Base-by-base conservation (phyloP, 2,888 invertebrate species). In the Theretra japonica region DNA sequence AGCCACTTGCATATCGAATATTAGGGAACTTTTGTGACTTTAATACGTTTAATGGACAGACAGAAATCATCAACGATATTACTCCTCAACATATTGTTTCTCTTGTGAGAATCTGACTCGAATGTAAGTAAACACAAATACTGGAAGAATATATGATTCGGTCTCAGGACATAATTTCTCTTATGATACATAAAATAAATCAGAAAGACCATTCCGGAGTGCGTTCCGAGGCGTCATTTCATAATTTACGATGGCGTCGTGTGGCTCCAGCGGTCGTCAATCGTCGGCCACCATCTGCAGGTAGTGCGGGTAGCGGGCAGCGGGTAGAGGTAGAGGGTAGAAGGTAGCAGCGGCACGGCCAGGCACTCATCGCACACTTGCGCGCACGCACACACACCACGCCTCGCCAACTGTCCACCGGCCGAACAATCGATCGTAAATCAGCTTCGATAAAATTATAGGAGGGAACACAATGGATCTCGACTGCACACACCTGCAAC, bases 361-460 rank as follows among this genome's bases (percentile, higher is more conserved):
- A 80, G 82, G 87, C 87, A 86, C 88, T 83, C 83, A 79, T 79
- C 82, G 85, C 85, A 86, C 90, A 84, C 89, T 85, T 86, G 86
- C 90, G 83, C 87, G 76, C 82, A 84, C 90, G 88, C 91, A 90
- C 92, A 72, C 89, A 88, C 91, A 89, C 90, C 79, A 82, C 84
- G 83, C 82, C 86, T 80, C 86, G 81, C 86, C 83, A 83, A 89
- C 92, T 94, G 93, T 93, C 94, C 93, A 86, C 89, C 88, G 90
- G 85, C 84, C 90, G 91, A 94, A 94, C 94, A 94, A 94, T 94
- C 93, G 94, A 94, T 94, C 94, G 92, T 94, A 94, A 94, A 94
- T 94, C 94, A 92, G 88, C 91, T 93, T 92, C 94, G 94, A 94
- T 94, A 94, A 94, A 94, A 94, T 94, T 94, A 94, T 94, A 94